Evolutionary conservation across 2,888 invertebrate genomes (phyloP).

Genomic region (Plagiodera versicolora): DNA sequence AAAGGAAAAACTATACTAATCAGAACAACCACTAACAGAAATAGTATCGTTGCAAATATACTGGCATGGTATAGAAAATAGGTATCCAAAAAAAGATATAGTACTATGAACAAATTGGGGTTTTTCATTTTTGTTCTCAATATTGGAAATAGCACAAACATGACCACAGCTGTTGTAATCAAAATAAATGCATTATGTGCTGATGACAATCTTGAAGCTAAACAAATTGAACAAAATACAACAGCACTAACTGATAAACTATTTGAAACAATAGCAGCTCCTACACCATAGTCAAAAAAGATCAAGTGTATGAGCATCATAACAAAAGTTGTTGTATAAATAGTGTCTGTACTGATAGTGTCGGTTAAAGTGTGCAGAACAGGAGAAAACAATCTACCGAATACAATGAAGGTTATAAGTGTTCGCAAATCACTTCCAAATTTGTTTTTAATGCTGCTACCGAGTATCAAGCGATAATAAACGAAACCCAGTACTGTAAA

Average conservation of each 20-base stretch:
- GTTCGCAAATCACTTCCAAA: conserved; percentile 72
- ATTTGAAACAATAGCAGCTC: conserved; percentile 85
- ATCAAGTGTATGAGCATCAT: conserved; percentile 87
- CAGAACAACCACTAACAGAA: conserved; percentile 63
- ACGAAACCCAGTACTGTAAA: conserved; percentile 66
- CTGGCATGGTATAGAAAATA: conserved; percentile 62
- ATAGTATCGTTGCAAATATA: conserved; percentile 62
- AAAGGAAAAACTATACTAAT: conserved; percentile 74
- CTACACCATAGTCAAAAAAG: conserved; percentile 90
- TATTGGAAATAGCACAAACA: conserved; percentile 88
- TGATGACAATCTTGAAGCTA: conserved; percentile 87
- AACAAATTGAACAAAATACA: conserved; percentile 91
- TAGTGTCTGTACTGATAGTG: conserved; percentile 96
- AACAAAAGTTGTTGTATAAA: conserved; percentile 87
- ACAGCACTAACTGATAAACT: conserved; percentile 93
- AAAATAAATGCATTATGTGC: conserved; percentile 87
- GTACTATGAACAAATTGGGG: conserved; percentile 59
- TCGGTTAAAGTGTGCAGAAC: conserved; percentile 92
- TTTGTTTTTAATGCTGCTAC: conserved; percentile 35
- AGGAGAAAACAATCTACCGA: conserved; percentile 89
- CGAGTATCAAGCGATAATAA: conserved; percentile 55
- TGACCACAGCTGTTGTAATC: conserved; percentile 83
- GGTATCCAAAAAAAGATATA: conserved; percentile 59
- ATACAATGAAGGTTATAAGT: conserved; percentile 76
- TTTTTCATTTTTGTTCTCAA: conserved; percentile 66